A percentile compares a stretch with the other conserved stretches of the same genome.
These are phyloP conservation scores for Martes flavigula DNA, from an alignment of 2,797 vertebrate genomes.

Conservation along the genomic window DNA sequence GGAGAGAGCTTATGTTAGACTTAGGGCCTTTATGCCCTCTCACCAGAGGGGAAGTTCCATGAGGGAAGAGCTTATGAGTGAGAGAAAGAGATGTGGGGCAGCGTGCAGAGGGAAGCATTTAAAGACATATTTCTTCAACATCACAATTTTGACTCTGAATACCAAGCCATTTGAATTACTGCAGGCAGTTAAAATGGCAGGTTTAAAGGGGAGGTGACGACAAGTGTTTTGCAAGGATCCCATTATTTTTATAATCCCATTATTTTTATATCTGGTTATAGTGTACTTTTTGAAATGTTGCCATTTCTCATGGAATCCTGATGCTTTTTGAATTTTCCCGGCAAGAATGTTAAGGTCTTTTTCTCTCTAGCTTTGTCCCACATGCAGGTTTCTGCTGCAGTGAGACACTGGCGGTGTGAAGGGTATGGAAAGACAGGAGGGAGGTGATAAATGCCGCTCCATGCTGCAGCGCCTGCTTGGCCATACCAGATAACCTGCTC, in stretches of 20 bases:
- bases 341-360: background rate
- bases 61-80: background rate
- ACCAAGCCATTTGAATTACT: background rate
- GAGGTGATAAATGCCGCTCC: background rate
- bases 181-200: background rate
- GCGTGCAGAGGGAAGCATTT: background rate
- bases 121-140: background rate
- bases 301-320: slow-evolving; percentile 10
- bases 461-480: background rate
- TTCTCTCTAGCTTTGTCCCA: background rate
- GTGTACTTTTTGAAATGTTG: background rate
- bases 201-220: background rate
- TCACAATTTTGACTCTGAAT: background rate
- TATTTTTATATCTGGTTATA: background rate
- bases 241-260: background rate
- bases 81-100: background rate
- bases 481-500: background rate
- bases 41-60: background rate
- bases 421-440: background rate
- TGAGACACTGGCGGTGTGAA: background rate
- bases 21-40: background rate
- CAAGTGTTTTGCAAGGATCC: slow-evolving; percentile 14
- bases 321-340: background rate
- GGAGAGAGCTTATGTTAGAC: background rate
- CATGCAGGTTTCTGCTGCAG: background rate